Evolutionary conservation across 1,140 invertebrate genomes (phyloP), one percentile per base, ranked within the genome.

Genomic region (Luehdorfia chinensis): DNA sequence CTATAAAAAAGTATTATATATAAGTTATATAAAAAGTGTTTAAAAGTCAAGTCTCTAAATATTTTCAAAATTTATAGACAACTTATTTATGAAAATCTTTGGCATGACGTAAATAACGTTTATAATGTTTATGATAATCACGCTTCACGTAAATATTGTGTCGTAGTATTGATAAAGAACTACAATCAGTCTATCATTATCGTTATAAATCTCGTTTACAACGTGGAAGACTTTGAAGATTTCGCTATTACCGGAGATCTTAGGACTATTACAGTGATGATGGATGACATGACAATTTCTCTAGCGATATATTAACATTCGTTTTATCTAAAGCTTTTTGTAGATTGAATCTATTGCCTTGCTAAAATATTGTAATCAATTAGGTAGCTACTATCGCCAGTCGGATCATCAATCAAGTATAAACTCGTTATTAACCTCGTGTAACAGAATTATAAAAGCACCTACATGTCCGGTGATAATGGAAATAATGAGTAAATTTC

Each of bases 291-390:
- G 57, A 73, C 56, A 68, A 73, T 71, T 74, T 74, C 66, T 62
- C 57, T 49, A 43, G 55, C 58, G 59, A 65, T 58, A 60, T 56
- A 54, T 54, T 56, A 43, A 58, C 56, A 61, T 69, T 63, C 54
- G 50, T 65, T 67, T 58, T 60, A 67, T 63, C 54, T 46, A 41
- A 34, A 58, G 57, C 65, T 75, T 72, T 76, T 78, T 77, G 57
- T 66, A 64, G 44, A 70, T 72, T 66, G 48, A 70, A 59, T 69
- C 60, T 67, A 66, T 73, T 66, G 61, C 54, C 55, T 49, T 60
- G 59, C 52, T 70, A 71, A 75, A 75, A 43, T 43, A 76, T 70
- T 76, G 66, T 69, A 76, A 79, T 79, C 64, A 76, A 69, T 75
- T 79, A 69, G 68, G 51, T 59, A 48, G 58, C 46, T 44, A 48